Base-by-base conservation (phyloP, 1,140 invertebrate genomes). In the Lordiphosa collinella region DNA sequence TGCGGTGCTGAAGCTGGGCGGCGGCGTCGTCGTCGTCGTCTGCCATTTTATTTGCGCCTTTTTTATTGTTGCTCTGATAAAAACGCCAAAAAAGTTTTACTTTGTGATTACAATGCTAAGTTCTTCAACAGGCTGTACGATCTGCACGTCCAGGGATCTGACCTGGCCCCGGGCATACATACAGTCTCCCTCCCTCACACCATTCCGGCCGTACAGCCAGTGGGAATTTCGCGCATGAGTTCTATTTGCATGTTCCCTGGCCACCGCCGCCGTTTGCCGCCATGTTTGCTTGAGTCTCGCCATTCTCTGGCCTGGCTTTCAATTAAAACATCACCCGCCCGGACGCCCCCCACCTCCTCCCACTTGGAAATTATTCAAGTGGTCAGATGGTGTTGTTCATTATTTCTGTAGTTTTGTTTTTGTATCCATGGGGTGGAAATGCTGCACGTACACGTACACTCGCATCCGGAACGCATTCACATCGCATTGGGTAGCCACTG, bases 341-440 rank as follows among this genome's bases (percentile, higher is more conserved):
- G 14, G 7, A 35, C 47, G 46, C 40, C 61, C 25, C 12, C 32
- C 29, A 0, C 10, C 29, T 1, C 11, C n/a, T 25, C 22, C 70
- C 64, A 53, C 56, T 63, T 72, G 37, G 44, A 56, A 82, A 84
- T 82, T 82, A 80, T 84, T 82, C 76, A 84, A 82, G 76, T 82
- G 76, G 76, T 82, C 76, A 82, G 72, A 82, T 82, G 78, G 76
- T 82, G 76, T 84, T 82, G 76, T 82, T 82, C 78, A 82, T 82
- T 82, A 82, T 82, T 68, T 59, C 66, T 58, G 49, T 71, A 82
- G 76, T 75, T 68, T 50, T 41, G 37, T 56, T 66, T 50, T 54
- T 71, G 54, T 53, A 59, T 49, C 40, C 58, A 49, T 56, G 61
- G 47, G 78, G 71, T 76, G 66, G 65, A 80, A 80, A 75, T 58